Evolutionary conservation across 1,140 invertebrate species (phyloP).

Genomic region (Samia ricini): DNA sequence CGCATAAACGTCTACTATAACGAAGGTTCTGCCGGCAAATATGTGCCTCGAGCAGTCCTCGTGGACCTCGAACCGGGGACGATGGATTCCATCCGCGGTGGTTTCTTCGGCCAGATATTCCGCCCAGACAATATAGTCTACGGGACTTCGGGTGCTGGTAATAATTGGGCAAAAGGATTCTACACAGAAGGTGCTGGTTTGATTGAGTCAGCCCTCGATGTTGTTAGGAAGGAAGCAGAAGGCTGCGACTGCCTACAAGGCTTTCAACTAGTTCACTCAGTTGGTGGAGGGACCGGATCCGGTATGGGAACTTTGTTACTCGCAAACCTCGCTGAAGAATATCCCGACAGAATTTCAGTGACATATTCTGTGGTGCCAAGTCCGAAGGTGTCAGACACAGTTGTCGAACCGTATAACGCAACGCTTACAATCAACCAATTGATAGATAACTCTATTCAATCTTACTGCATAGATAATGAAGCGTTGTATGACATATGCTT

Average conservation of each 20-base stretch:
- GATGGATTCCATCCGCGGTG: conserved; percentile 86
- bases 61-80: conserved; percentile 92
- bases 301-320: conserved; percentile 85
- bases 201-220: conserved; percentile 92
- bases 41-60: conserved; percentile 92
- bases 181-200: conserved; percentile 96
- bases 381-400: conserved; percentile 89
- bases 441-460: conserved; percentile 87
- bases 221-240: conserved; percentile 93
- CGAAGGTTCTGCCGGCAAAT: conserved; percentile 89
- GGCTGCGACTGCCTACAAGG: conserved; percentile 88
- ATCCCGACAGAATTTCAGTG: conserved; percentile 90
- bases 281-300: conserved; percentile 92
- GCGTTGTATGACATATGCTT: conserved; percentile 94
- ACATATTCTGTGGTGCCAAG: conserved; percentile 91
- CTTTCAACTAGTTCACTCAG: conserved; percentile 83
- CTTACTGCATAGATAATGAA: conserved; percentile 67
- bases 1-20: conserved; percentile 94
- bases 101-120: conserved; percentile 92
- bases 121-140: conserved; percentile 91
- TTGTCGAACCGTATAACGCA: conserved; percentile 93
- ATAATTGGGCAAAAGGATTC: conserved; percentile 93
- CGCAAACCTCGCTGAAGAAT: conserved; percentile 82
- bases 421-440: conserved; percentile 87
- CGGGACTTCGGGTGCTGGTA: conserved; percentile 83